Base-by-base conservation (phyloP, 2,797 vertebrate species). In the Lagocephalus sceleratus region DNA sequence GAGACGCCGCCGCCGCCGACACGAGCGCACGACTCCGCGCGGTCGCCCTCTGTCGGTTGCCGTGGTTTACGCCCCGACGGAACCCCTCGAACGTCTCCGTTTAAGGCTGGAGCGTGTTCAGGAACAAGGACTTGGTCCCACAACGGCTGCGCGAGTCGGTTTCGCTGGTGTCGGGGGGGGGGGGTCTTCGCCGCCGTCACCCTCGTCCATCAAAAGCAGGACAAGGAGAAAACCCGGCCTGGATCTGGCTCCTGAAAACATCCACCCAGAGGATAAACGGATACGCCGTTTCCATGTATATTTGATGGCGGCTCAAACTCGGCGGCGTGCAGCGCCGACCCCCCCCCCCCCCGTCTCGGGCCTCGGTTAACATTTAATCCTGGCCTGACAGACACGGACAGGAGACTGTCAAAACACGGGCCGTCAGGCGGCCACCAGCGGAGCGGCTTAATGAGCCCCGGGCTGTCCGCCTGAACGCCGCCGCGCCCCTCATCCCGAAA, bases 341-440 rank as follows among this genome's bases (percentile, higher is more conserved):
- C 10, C 50, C 22, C 23, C 43, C 63, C n/a, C 43, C 40, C 43
- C 54, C 21, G 55, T 68, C 71, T 49, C 0, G 70, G 58, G 75
- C 71, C 79, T 64, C 54, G 78, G 75, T 86, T 86, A 83, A 88
- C 83, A 80, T 88, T 87, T 85, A 73, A 89, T 88, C 54, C 80
- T 52, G 68, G 67, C 67, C 63, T 56, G 79, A 79, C 82, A 67
- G 68, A 78, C 54, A 69, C 74, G 73, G 82, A 69, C 81, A 82
- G 73, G 69, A 77, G 78, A 75, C 76, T 78, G 81, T 79, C 78
- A 80, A 73, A 81, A 73, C 48, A 41, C 1, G 22, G 66, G 63
- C 64, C 80, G 68, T 86, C 76, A 83, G 77, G 74, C 66, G 76
- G 64, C 79, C 72, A 77, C 74, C 59, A 15, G 69, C 11, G 54